Evolutionary conservation across 2,888 invertebrate genomes (phyloP), one percentile per base, ranked within the genome.

Genomic region (Euclidia mi): DNA sequence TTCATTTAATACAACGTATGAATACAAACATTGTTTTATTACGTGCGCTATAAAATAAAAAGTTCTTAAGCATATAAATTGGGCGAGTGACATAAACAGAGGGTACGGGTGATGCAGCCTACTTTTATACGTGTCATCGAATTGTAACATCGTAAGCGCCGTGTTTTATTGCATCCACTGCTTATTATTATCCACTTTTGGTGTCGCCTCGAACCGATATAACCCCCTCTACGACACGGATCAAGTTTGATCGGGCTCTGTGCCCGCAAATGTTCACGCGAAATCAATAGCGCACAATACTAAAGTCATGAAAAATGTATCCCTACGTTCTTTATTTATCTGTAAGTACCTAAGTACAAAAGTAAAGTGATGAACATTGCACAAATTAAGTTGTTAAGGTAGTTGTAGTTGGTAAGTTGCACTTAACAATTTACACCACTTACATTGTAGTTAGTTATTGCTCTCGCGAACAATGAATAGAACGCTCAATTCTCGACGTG

Each of bases 41-140:
- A n/a, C n/a, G n/a, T n/a, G n/a, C n/a, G n/a, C n/a, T n/a, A n/a
- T n/a, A n/a, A n/a, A n/a, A n/a, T n/a, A n/a, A n/a, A n/a, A n/a
- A n/a, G n/a, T n/a, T n/a, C n/a, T n/a, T n/a, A 78, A 67, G 77
- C 78, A 73, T 80, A 86, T 85, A 85, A 84, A 88, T 87, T 84
- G 82, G 75, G 60, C 76, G 66, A 70, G 80, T 75, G 74, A 78
- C 72, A 82, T 85, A 84, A 85, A 87, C 74, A 71, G 73, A 71
- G 65, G 63, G 71, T 81, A 82, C 76, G 79, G 80, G 71, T 73
- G 75, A 81, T 84, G 82, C 82, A 78, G 79, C 71, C 67, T 67
- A 55, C 74, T 84, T 89, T 88, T 89, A 88, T 84, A 75, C 76
- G 67, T 82, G 84, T 85, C 86, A 84, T 85, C 81, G 85, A 84